These are phyloP conservation scores for Drosophila mauritiana DNA, from an alignment of 1,140 invertebrate species.

Conservation along the genomic window DNA sequence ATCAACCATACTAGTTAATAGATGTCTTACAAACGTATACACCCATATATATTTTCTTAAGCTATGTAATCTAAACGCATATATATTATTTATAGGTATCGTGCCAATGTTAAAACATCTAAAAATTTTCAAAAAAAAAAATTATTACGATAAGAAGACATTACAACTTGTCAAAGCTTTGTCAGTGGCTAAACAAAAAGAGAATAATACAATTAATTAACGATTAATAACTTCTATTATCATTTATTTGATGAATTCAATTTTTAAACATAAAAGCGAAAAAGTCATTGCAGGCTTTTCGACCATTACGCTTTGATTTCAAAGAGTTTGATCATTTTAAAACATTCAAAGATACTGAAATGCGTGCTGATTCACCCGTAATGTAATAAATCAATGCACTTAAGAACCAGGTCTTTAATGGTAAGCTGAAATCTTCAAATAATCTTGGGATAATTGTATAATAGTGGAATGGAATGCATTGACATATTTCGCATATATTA, in stretches of 20 bases:
- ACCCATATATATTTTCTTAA: constrained; percentile 43
- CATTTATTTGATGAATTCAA: constrained; percentile 3
- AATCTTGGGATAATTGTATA: constrained; percentile 31
- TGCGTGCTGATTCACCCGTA: constrained; percentile 4
- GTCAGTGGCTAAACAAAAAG: constrained; percentile 42
- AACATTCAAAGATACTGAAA: not conserved
- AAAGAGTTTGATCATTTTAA: not conserved
- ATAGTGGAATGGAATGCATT: constrained; percentile 38
- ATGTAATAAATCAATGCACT: not conserved
- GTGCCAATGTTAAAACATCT: constrained; percentile 73
- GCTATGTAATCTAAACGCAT: constrained; percentile 38
- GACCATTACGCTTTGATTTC: not conserved
- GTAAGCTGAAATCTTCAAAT: constrained; percentile 24
- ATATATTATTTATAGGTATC: constrained; percentile 67
- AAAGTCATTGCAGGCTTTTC: constrained; percentile 16
- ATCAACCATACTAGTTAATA: constrained; percentile 57
- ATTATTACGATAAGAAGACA: constrained; percentile 25
- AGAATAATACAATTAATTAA: constrained; percentile 33
- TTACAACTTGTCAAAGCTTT: constrained; percentile 47
- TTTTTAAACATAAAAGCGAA: constrained; percentile 15
- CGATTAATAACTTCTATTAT: constrained; percentile 11
- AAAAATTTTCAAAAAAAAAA: constrained; percentile 28
- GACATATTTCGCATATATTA: constrained; percentile 26
- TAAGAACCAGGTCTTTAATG: not conserved
- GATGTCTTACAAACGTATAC: constrained; percentile 33